Conservation (phyloP, 2,888 invertebrate genomes). For the Rhogogaster chlorosoma region DNA sequence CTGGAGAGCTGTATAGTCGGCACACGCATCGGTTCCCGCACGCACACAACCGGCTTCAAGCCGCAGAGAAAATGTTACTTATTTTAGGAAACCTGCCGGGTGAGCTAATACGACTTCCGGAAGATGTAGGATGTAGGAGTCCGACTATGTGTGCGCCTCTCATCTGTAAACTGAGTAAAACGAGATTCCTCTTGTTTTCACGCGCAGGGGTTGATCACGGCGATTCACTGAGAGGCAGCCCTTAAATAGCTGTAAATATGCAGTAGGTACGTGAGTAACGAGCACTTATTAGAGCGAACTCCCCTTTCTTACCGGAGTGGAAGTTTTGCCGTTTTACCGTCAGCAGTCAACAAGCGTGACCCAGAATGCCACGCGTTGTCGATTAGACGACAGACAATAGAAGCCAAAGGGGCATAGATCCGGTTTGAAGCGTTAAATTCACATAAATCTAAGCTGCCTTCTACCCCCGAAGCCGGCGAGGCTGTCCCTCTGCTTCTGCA, state of each 20-base stretch:
- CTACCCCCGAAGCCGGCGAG: constrained; percentile 9
- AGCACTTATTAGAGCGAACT: background rate
- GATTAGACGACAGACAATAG: constrained; percentile 52
- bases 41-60: constrained; percentile 61
- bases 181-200: background rate
- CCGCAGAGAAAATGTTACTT: constrained; percentile 64
- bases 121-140: constrained; percentile 28
- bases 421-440: constrained; percentile 59
- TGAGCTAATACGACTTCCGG: constrained; percentile 45
- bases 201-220: background rate
- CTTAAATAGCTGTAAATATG: background rate
- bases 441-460: constrained; percentile 56
- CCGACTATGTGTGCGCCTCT: background rate
- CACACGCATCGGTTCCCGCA: constrained; percentile 63
- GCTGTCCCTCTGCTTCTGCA: constrained; percentile 46
- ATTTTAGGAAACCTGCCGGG: constrained; percentile 57
- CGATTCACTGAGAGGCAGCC: background rate
- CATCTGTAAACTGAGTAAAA: background rate
- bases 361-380: constrained; percentile 54
- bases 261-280: background rate
- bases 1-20: constrained; percentile 69
- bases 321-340: background rate
- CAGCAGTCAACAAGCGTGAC: constrained; percentile 53
- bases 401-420: constrained; percentile 45
- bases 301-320: constrained; percentile 17